Evolutionary conservation across 2,888 invertebrate genomes (phyloP).

Genomic region (Cephus spinipes): DNA sequence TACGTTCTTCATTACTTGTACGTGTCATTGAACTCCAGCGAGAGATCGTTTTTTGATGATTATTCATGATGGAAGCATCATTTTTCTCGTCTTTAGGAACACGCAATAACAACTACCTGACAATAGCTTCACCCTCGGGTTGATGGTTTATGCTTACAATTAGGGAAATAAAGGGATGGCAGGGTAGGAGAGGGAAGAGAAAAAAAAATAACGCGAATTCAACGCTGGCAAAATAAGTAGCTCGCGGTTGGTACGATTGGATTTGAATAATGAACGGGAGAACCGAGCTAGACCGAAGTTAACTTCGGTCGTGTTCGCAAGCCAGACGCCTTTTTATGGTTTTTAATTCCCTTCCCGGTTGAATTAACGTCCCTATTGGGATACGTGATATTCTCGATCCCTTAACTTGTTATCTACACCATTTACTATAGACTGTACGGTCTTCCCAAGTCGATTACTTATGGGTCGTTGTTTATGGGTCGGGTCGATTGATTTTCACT

Average conservation of each 20-base stretch:
- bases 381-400: conserved; percentile 16
- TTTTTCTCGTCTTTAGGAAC: background rate
- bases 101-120: background rate
- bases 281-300: conserved; percentile 46
- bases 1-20: background rate
- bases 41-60: background rate
- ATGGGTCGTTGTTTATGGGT: background rate
- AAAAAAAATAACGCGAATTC: background rate
- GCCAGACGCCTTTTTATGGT: conserved; percentile 44
- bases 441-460: background rate
- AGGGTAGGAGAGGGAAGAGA: background rate
- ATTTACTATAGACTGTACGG: background rate
- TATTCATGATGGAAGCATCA: background rate
- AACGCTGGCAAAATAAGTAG: background rate
- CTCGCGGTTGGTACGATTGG: conserved; percentile 52
- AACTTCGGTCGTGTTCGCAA: conserved; percentile 24
- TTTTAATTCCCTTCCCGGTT: conserved; percentile 57
- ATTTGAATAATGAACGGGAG: conserved; percentile 58
- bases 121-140: background rate
- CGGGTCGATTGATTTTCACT: conserved; percentile 1
- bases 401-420: conserved; percentile 1
- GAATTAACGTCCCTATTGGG: conserved; percentile 45
- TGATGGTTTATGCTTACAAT: background rate
- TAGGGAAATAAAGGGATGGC: background rate
- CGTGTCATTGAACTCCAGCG: background rate